Evolutionary conservation across 2,113 vertebrate genomes (phyloP), one percentile per base, ranked within the genome.

Genomic region (Nibea albiflora): DNA sequence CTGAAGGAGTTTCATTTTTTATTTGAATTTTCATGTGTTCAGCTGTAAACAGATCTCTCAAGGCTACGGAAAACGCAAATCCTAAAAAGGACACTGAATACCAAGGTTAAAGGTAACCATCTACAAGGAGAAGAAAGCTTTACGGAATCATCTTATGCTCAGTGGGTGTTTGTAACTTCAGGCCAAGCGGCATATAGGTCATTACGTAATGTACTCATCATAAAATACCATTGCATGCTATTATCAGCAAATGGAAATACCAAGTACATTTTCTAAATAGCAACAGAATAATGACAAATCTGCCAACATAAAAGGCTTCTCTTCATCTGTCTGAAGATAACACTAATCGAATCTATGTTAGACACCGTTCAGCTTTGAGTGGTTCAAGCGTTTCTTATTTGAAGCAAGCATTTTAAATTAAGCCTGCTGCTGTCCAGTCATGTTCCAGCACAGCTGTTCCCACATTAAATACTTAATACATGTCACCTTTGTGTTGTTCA

Each of bases 381-480:
- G 24, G n/a, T 56, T 57, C 50, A 64, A 61, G 24, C 22, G 1
- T 56, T 77, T 78, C 65, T 61, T 5, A 78, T 85, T 86, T 86
- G 35, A 39, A 39, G 76, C 53, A 78, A 78, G 84, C 63, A 16
- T 85, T 79, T 35, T 75, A 26, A 67, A 73, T 80, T n/a, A 76
- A 69, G 73, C 46, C 47, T 39, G 16, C 57, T 58, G 53, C 22
- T 54, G 53, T 61, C 63, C 56, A 24, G 39, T 72, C 64, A 74
- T 26, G 63, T 67, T 49, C 35, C 31, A 22, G 46, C 53, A 60
- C 11, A 42, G 12, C 22, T 26, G 46, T n/a, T n/a, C 46, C 9
- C 22, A 35, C 35, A 39, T 39, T 39, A 9, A 31, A 31, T 31
- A 31, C 5, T 31, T 31, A 39, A 39, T 9, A 8, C 10, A 4